A percentile compares a stretch with the other conserved stretches of the same genome.
Conservation (phyloP, 2,888 invertebrate genomes). For the Yponomeuta evonymella region DNA sequence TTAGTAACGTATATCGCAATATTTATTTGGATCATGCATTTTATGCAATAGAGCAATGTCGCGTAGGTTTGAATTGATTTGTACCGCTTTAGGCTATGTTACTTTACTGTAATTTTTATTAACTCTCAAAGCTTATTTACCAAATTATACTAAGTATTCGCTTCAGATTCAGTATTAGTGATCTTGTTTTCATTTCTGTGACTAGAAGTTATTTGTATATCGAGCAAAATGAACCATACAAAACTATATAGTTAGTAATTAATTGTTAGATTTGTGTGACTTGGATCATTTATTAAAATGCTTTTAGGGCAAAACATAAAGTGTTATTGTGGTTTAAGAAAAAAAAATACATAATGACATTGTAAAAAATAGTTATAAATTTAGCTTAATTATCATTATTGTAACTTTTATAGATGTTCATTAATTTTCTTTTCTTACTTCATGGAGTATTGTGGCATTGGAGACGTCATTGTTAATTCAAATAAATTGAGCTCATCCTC, state of each 20-base stretch:
- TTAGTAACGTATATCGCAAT: conserved; percentile 5
- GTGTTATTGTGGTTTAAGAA: conserved; percentile 75
- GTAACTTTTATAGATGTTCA: conserved; percentile 77
- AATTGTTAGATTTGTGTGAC: conserved; percentile 77
- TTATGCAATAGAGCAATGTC: conserved; percentile 35
- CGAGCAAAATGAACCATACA: conserved; percentile 72
- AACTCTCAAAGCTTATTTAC: conserved; percentile 66
- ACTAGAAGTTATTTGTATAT: conserved; percentile 68
- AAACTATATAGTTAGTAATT: conserved; percentile 72
- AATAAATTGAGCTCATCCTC: conserved; percentile 76
- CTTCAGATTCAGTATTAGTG: conserved; percentile 73
- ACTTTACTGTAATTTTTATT: conserved; percentile 59
- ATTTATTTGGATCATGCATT: conserved; percentile 10
- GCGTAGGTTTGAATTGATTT: conserved; percentile 53
- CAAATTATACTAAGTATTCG: conserved; percentile 65
- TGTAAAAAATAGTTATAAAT: conserved; percentile 74
- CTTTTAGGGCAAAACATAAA: conserved; percentile 71
- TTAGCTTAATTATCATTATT: conserved; percentile 76
- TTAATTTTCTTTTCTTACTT: conserved; percentile 74
- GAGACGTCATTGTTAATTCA: conserved; percentile 75
- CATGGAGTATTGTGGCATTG: conserved; percentile 75
- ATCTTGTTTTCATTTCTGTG: conserved; percentile 54
- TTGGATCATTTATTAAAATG: conserved; percentile 67
- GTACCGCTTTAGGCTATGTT: conserved; percentile 46
- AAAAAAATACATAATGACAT: conserved; percentile 70